Conservation (phyloP, 2,888 invertebrate species). For the Anorthoa munda region DNA sequence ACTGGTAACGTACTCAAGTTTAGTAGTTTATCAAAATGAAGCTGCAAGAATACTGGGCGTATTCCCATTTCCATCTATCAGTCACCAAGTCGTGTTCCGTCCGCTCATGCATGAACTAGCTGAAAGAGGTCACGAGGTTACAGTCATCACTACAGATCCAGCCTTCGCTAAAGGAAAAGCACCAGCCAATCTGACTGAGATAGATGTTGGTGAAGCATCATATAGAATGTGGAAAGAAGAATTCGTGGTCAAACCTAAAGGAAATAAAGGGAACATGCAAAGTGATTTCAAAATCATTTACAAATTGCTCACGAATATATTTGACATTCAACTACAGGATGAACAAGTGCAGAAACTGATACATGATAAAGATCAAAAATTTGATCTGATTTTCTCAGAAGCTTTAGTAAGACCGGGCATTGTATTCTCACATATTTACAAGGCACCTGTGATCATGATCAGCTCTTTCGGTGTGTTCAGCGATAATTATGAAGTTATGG, state of each 20-base stretch:
- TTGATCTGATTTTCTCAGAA: conserved; percentile 75
- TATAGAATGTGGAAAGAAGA: conserved; percentile 63
- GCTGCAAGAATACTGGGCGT: conserved; percentile 78
- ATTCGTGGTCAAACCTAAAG: conserved; percentile 43
- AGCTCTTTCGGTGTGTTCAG: conserved; percentile 71
- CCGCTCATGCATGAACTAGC: conserved; percentile 79
- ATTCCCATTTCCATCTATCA: conserved; percentile 79
- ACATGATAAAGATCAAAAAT: conserved; percentile 29
- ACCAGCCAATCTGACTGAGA: conserved; percentile 79
- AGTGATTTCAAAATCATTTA: conserved; percentile 21
- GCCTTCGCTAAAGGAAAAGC: conserved; percentile 65
- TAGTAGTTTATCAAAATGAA: conserved; percentile 36
- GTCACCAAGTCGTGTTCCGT: conserved; percentile 82
- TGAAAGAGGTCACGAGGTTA: conserved; percentile 81
- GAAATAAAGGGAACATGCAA: conserved; percentile 30
- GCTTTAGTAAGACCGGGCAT: conserved; percentile 65
- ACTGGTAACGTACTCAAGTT: neutral
- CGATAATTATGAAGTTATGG: conserved; percentile 63
- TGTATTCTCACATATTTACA: conserved; percentile 70
- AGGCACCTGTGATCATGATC: conserved; percentile 76
- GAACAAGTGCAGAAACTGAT: conserved; percentile 33
- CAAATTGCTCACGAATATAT: neutral
- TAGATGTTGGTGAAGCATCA: conserved; percentile 75
- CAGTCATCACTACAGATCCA: conserved; percentile 80
- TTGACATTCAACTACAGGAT: conserved; percentile 32